A percentile compares a stretch with the other conserved stretches of the same genome.
Evolutionary conservation across 2,113 vertebrate genomes (phyloP).

Genomic region (Eulacestoma nigropectus): DNA sequence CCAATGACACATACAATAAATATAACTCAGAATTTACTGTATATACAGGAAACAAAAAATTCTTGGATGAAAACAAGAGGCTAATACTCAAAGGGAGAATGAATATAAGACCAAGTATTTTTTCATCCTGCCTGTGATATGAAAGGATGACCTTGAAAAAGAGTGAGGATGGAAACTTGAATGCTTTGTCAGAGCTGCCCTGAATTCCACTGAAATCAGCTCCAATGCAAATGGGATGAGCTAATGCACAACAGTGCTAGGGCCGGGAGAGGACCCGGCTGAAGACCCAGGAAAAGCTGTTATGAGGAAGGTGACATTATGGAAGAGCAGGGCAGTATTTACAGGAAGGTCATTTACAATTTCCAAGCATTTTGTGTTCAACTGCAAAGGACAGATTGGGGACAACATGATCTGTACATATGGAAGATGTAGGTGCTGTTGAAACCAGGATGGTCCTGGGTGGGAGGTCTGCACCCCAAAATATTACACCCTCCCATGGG

Average conservation of each 20-base stretch:
- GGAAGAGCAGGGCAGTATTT: neutral
- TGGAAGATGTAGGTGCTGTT: neutral
- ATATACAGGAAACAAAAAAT: neutral
- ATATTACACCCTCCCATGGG: neutral
- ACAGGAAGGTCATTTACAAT: neutral
- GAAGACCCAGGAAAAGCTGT: neutral
- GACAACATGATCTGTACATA: fast-evolving
- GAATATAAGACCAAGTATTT: neutral
- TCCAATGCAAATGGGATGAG: neutral
- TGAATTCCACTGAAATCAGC: neutral
- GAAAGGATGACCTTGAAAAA: neutral
- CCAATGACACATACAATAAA: neutral
- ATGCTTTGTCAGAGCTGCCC: neutral
- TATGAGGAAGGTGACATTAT: neutral
- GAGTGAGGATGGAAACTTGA: neutral
- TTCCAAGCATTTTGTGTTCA: neutral
- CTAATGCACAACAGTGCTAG: neutral
- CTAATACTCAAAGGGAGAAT: neutral
- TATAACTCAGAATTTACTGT: neutral
- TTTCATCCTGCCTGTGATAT: neutral
- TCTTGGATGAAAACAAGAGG: neutral
- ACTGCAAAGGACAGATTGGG: neutral
- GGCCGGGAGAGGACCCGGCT: neutral
- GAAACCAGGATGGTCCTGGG: neutral
- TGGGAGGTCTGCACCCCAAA: neutral